phyloP scores from a whole-genome alignment of 2,797 vertebrate genomes.

The Alauda arvensis region DNA sequence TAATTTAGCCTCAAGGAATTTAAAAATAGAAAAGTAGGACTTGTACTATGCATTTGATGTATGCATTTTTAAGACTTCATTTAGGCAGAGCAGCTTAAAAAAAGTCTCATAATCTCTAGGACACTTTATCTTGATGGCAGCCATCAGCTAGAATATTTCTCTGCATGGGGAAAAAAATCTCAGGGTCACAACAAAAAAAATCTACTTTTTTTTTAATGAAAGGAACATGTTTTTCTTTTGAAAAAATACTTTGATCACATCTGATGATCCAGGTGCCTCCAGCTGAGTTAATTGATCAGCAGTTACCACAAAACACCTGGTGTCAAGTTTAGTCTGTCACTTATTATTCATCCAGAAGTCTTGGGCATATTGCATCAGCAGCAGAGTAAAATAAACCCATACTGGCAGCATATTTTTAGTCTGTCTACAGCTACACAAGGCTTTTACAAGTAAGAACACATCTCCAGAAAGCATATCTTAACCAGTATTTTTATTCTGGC shows the following conservation, averaged over 20 bases:
- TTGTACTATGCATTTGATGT: not conserved
- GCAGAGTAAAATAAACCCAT: not conserved
- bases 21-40: not conserved
- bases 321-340: not conserved
- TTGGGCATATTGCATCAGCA: not conserved
- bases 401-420: not conserved
- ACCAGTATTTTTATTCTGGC: not conserved
- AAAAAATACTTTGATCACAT: not conserved
- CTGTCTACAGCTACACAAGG: not conserved
- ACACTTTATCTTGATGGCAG: not conserved
- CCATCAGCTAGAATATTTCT: not conserved
- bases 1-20: not conserved
- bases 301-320: not conserved
- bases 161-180: not conserved
- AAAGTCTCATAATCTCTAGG: not conserved
- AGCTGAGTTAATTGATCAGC: not conserved
- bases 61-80: slow-evolving; percentile 5
- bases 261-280: not conserved
- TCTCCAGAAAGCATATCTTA: not conserved
- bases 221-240: not conserved
- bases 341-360: not conserved
- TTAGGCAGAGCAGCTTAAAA: not conserved
- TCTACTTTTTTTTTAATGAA: not conserved
- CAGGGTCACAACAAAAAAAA: not conserved
- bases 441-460: not conserved